Evolutionary conservation across 2,113 vertebrate genomes (phyloP).

Genomic region (Grus americana): DNA sequence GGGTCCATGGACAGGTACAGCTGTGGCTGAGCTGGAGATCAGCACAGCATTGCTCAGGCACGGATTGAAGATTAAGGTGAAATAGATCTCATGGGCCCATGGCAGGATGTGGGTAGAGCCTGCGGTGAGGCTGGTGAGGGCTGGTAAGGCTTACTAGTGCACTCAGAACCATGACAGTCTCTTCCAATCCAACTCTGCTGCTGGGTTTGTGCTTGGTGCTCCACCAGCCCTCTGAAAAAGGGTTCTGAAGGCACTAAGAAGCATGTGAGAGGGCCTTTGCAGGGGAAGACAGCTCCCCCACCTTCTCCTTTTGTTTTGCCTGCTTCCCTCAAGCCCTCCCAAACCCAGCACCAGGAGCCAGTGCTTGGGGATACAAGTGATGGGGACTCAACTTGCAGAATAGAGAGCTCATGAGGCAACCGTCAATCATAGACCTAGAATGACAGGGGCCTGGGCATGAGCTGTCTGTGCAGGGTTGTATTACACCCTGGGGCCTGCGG

Average conservation of each 20-base stretch:
- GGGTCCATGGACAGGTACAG: neutral
- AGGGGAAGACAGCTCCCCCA: neutral
- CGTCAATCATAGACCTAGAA: neutral
- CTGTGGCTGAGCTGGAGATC: neutral
- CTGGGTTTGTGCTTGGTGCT: neutral
- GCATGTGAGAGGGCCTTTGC: neutral
- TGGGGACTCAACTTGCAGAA: neutral
- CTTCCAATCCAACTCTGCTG: neutral
- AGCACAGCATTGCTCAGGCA: neutral
- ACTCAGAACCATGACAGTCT: neutral
- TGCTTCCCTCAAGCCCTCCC: neutral
- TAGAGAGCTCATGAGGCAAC: neutral
- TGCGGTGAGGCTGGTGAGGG: neutral
- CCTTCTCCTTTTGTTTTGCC: neutral
- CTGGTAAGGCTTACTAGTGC: neutral
- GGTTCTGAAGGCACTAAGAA: neutral
- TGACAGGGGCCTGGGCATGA: neutral
- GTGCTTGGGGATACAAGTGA: neutral
- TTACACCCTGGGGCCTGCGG: neutral
- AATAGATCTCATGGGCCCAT: neutral
- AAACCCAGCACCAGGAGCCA: neutral
- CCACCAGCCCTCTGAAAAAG: neutral
- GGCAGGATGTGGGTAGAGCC: neutral
- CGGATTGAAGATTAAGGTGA: neutral
- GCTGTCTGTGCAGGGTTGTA: neutral